Evolutionary conservation across 1,140 invertebrate species (phyloP).

Genomic region (Thaumatotibia leucotreta): DNA sequence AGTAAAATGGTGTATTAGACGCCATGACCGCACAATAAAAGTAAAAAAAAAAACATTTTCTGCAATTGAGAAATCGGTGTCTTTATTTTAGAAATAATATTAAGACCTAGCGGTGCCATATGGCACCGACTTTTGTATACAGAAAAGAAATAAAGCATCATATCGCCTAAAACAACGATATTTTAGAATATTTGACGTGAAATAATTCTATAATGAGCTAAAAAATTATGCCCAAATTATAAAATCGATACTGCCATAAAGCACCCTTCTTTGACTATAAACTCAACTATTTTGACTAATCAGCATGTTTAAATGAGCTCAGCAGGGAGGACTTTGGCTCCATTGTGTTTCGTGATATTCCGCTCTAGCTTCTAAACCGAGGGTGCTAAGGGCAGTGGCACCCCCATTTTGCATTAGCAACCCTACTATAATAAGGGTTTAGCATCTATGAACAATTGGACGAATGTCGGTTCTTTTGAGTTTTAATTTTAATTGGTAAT

Average conservation of each 20-base stretch:
- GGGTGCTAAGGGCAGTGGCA: conserved; percentile 1
- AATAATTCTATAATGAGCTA: too few relatives aligned
- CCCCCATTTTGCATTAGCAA: neutral
- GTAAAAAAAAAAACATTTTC: too few relatives aligned
- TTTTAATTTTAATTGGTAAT: conserved; percentile 10
- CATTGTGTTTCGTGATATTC: neutral
- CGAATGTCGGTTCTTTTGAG: neutral
- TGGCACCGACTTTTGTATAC: too few relatives aligned
- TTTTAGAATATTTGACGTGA: too few relatives aligned
- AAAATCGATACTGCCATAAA: neutral
- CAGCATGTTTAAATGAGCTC: neutral
- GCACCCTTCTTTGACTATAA: neutral
- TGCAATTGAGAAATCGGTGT: too few relatives aligned
- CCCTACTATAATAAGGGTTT: conserved; percentile 12
- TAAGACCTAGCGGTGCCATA: too few relatives aligned
- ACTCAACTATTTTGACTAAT: neutral
- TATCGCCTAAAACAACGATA: too few relatives aligned
- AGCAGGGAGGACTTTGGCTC: neutral
- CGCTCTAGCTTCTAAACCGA: neutral
- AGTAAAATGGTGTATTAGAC: too few relatives aligned
- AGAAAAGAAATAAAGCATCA: too few relatives aligned
- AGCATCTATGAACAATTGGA: neutral
- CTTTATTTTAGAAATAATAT: too few relatives aligned
- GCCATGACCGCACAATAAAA: too few relatives aligned
- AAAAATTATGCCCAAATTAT: neutral